A percentile compares a stretch with the other conserved stretches of the same genome.
These are phyloP conservation scores for Rhabditoides inermis DNA, from an alignment of 2,888 invertebrate genomes.

Conservation along the genomic window DNA sequence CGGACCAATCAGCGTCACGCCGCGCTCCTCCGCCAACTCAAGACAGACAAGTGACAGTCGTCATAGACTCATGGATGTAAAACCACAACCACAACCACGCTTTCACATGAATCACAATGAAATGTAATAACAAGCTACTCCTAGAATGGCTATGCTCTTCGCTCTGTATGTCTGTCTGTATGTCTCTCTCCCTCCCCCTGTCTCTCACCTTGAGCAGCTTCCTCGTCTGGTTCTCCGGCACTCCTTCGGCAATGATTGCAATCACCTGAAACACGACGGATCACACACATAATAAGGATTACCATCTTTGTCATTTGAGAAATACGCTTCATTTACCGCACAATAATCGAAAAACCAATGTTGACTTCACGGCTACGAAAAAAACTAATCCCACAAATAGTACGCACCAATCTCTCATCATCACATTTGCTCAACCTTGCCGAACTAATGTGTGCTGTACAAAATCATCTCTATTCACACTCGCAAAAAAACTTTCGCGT, in stretches of 20 bases:
- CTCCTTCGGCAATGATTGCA: slow-evolving; percentile 96
- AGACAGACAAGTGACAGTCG: background rate
- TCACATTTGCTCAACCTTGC: background rate
- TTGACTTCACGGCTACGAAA: background rate
- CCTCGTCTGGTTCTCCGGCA: slow-evolving; percentile 92
- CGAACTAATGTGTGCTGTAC: too few relatives aligned
- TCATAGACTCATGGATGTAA: too few relatives aligned
- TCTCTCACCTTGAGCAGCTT: slow-evolving; percentile 65
- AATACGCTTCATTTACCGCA: slow-evolving; percentile 83
- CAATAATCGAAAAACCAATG: background rate
- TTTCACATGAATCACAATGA: too few relatives aligned
- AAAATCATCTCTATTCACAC: too few relatives aligned
- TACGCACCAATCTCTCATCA: too few relatives aligned
- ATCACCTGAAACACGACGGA: slow-evolving; percentile 80
- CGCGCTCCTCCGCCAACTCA: slow-evolving; percentile 63
- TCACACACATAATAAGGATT: too few relatives aligned
- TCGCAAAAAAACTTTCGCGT: too few relatives aligned
- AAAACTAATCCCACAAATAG: background rate
- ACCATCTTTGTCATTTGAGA: too few relatives aligned
- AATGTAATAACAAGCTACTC: too few relatives aligned
- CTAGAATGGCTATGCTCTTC: too few relatives aligned
- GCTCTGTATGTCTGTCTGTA: background rate
- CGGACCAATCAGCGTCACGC: slow-evolving; percentile 73
- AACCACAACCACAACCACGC: too few relatives aligned
- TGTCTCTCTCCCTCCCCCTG: slow-evolving; percentile 29